Base-by-base conservation (phyloP, 1,140 invertebrate genomes). In the Ceratitis capitata region DNA sequence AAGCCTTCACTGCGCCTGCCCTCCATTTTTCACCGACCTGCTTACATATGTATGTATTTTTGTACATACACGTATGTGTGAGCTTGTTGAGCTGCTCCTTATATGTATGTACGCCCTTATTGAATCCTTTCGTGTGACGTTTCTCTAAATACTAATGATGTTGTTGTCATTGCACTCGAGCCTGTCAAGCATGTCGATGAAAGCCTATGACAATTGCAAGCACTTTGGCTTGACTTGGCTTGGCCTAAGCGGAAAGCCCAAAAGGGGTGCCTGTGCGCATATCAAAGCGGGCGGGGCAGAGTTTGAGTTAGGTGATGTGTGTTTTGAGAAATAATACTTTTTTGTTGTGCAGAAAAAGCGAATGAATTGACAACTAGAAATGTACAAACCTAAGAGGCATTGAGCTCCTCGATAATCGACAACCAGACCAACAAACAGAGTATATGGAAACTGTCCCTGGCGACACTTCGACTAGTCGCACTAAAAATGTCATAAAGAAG, bases 91-190 rank as follows among this genome's bases (percentile, higher is more conserved):
- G 19, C 10, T 47, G 19, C 51, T 19, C 51, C 29, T 64, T 64
- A 29, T 12, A 29, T 64, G 23, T 26, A 14, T 32, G 58, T 26
- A 12, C 9, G 4, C 29, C 14, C 14, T 23, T 64, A 23, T 64
- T 64, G 12, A 32, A 6, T n/a, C 23, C 58, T 64, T 26, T 64
- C 32, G 26, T 64, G 58, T 12, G 51, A 29, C 58, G 58, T 64
- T 26, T 32, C 23, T 32, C 58, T n/a, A n/a, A n/a, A n/a, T n/a
- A n/a, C 29, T 64, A 64, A 64, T 64, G 58, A 64, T 64, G 58
- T 64, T 64, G 58, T 64, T 64, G 58, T 64, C 58, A 64, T 64
- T 64, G 58, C 58, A 64, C 58, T 64, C 58, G 58, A 64, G 58
- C 58, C 58, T 64, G 58, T 64, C 58, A 64, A 64, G 58, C 58